These are phyloP conservation scores for Proctacanthus coquilletti DNA, from an alignment of 1,140 invertebrate species.

Conservation along the genomic window DNA sequence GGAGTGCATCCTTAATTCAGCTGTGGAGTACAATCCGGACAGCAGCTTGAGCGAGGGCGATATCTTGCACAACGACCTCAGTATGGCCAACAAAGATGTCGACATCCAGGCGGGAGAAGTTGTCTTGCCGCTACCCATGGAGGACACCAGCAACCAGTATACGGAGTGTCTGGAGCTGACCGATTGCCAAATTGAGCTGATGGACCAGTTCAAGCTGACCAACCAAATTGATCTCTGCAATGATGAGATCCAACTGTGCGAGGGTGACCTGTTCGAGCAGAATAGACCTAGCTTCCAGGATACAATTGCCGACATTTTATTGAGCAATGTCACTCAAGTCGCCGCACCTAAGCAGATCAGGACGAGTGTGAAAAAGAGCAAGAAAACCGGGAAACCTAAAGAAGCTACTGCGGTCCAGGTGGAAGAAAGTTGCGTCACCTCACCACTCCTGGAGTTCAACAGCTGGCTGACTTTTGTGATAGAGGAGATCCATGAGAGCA, in stretches of 20 bases:
- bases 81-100: too few relatives aligned
- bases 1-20: too few relatives aligned
- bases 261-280: slow-evolving; percentile 7
- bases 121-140: too few relatives aligned
- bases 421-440: neutral
- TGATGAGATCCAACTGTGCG: slow-evolving; percentile 18
- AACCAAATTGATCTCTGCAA: slow-evolving; percentile 24
- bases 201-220: slow-evolving; percentile 24
- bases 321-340: slow-evolving; percentile 10
- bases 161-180: slow-evolving; percentile 2
- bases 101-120: too few relatives aligned
- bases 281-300: slow-evolving; percentile 4
- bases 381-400: slow-evolving; percentile 16
- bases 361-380: slow-evolving; percentile 15
- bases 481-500: slow-evolving; percentile 16
- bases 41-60: too few relatives aligned
- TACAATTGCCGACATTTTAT: slow-evolving; percentile 5
- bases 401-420: slow-evolving; percentile 14
- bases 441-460: slow-evolving; percentile 15
- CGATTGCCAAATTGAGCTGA: slow-evolving; percentile 25
- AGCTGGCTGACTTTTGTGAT: slow-evolving; percentile 25
- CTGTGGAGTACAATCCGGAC: too few relatives aligned
- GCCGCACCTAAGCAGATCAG: too few relatives aligned
- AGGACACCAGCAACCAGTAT: too few relatives aligned
- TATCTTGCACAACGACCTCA: too few relatives aligned